Base-by-base conservation (phyloP, 2,797 vertebrate species). In the Telmatherina bonti region DNA sequence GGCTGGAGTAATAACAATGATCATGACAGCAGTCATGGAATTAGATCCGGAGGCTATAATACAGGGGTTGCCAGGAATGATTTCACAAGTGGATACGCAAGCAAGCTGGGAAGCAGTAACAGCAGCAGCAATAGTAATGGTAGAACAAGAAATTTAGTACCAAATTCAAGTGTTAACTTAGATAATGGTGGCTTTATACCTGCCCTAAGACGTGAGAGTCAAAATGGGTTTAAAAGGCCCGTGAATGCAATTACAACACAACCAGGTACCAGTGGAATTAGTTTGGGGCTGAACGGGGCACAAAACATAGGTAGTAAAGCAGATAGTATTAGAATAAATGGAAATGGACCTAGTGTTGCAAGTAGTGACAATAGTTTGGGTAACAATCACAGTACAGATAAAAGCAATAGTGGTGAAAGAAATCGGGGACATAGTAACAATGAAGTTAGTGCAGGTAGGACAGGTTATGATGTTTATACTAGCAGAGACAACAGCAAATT, bases 371-470 rank as follows among this genome's bases (percentile, higher is more conserved):
- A 70, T 45, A 82, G 26, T 60, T 65, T 52, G 11, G 53, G 38
- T 33, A 85, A 71, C 62, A 67, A 62, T 76, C 81, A 52, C 13
- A 68, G 27, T 58, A 73, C 61, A 79, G 76, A 53, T 35, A 72
- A 49, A 67, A 75, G n/a, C 73, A 60, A 70, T 52, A 58, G 59
- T 57, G 51, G 30, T 45, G 75, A 72, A 53, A 79, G 64, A 51
- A 80, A 66, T 73, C 65, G 64, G 33, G 77, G 53, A 29, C 67
- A 49, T 26, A 78, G 72, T 61, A 85, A 72, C 67, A 89, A 91
- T 75, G 86, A 92, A 71, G 84, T 91, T 0, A 67, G 30, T 70
- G 57, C 35, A 53, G 77, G 54, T 67, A 84, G 71, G 26, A 43
- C 58, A 54, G 54, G 22, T 59, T 74, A 47, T 59, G 74, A 67